Conservation (phyloP, 2,797 vertebrate genomes). For the Gymnothorax reevesii region DNA sequence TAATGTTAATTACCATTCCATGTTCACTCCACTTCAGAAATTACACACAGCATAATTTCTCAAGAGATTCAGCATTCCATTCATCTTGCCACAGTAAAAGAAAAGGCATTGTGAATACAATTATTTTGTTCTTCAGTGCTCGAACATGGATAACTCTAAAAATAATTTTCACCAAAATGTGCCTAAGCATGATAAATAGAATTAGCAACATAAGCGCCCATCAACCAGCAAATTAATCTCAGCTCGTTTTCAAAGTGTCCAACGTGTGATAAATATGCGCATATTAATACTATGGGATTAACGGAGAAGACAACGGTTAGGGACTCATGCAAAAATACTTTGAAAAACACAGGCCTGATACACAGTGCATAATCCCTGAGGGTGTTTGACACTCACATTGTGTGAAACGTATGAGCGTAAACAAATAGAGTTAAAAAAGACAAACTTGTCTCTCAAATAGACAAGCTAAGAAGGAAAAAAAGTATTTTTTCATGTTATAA, state of each 20-base stretch:
- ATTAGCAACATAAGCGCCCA: not conserved
- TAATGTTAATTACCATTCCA: not conserved
- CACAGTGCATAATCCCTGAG: not conserved
- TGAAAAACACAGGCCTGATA: conserved; percentile 18
- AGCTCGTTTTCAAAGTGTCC: conserved; percentile 16
- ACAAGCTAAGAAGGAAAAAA: not conserved
- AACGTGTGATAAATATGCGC: conserved; percentile 25
- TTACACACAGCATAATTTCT: not conserved
- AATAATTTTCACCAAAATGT: conserved; percentile 20
- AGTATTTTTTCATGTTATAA: not conserved
- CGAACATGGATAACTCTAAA: conserved; percentile 8
- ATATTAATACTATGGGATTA: conserved; percentile 30
- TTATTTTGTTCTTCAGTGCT: not conserved
- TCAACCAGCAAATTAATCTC: not conserved
- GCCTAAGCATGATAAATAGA: not conserved
- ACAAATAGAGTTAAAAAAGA: not conserved
- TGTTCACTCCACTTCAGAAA: not conserved
- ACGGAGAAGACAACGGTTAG: not conserved
- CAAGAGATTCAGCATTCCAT: not conserved
- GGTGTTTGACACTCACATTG: not conserved
- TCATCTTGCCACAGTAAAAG: not conserved
- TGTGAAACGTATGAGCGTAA: not conserved
- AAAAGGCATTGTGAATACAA: not conserved
- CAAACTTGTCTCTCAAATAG: not conserved
- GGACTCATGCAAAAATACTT: not conserved